These are phyloP conservation scores for Andrena praecox DNA, from an alignment of 2,888 invertebrate species.

Conservation along the genomic window DNA sequence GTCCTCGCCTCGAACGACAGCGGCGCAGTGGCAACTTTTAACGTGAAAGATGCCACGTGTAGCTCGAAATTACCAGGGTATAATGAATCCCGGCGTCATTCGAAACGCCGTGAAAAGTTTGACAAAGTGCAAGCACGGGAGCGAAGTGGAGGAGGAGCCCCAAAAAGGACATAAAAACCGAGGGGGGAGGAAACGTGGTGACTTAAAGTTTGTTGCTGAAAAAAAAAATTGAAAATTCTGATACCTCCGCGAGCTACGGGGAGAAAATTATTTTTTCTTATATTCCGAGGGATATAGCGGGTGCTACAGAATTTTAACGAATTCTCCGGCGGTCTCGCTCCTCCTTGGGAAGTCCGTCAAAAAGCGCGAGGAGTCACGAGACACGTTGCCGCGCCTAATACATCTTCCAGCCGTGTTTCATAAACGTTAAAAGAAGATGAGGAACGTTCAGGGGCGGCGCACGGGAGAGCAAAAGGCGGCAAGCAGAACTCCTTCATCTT, in stretches of 20 bases:
- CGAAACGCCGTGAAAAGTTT: conserved; percentile 41
- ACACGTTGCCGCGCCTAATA: conserved; percentile 3
- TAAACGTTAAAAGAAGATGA: conserved; percentile 52
- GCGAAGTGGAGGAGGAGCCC: neutral
- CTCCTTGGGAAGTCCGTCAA: conserved; percentile 23
- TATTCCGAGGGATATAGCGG: neutral
- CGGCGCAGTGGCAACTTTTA: conserved; percentile 29
- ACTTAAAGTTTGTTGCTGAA: neutral
- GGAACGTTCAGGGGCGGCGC: conserved; percentile 30
- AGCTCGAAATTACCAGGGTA: conserved; percentile 50
- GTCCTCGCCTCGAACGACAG: conserved; percentile 14
- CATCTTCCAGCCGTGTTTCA: conserved; percentile 32
- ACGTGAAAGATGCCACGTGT: conserved; percentile 39
- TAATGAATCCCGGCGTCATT: conserved; percentile 37
- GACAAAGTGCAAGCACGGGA: neutral
- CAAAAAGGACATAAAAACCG: neutral
- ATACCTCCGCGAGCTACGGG: neutral
- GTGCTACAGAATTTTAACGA: neutral
- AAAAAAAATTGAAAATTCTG: neutral
- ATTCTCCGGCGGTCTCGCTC: neutral
- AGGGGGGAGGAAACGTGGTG: neutral
- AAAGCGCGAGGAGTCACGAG: conserved; percentile 8
- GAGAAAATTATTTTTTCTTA: conserved; percentile 1
- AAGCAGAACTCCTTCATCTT: conserved; percentile 55
- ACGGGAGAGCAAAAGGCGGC: conserved; percentile 39